phyloP scores from a whole-genome alignment of 2,113 vertebrate species.

The Hymenochirus boettgeri region DNA sequence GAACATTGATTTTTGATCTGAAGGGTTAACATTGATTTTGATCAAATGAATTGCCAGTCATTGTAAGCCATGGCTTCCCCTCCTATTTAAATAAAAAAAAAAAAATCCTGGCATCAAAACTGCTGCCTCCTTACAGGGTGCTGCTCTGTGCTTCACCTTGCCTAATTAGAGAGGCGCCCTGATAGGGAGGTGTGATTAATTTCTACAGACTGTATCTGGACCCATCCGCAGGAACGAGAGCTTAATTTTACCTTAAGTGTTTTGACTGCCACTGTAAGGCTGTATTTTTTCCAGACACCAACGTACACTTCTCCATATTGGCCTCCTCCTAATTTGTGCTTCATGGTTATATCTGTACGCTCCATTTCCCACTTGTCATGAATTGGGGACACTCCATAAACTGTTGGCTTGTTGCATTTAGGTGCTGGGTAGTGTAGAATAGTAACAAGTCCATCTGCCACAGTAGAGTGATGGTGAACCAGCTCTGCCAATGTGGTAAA shows the following conservation, averaged over 20 bases:
- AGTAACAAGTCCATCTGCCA: constrained; percentile 94
- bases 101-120: too few relatives aligned
- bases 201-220: not conserved
- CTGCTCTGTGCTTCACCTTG: too few relatives aligned
- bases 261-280: constrained; percentile 94
- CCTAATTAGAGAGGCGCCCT: too few relatives aligned
- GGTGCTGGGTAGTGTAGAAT: constrained; percentile 96
- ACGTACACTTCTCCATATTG: constrained; percentile 98
- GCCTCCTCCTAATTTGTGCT: constrained; percentile 97
- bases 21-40: too few relatives aligned
- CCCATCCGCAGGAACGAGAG: not conserved
- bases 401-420: constrained; percentile 97
- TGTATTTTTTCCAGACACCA: constrained; percentile 97
- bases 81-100: too few relatives aligned
- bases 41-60: too few relatives aligned
- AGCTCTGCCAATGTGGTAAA: constrained; percentile 94
- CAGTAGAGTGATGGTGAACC: constrained; percentile 96
- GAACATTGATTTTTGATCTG: too few relatives aligned
- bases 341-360: constrained; percentile 98
- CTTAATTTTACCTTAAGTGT: constrained; percentile 80
- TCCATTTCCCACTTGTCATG: constrained; percentile 99
- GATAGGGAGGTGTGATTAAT: too few relatives aligned
- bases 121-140: too few relatives aligned
- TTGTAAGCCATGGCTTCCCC: too few relatives aligned
- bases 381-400: constrained; percentile 98